phyloP scores from a whole-genome alignment of 2,888 invertebrate species.

The Drosophila multiciliata region DNA sequence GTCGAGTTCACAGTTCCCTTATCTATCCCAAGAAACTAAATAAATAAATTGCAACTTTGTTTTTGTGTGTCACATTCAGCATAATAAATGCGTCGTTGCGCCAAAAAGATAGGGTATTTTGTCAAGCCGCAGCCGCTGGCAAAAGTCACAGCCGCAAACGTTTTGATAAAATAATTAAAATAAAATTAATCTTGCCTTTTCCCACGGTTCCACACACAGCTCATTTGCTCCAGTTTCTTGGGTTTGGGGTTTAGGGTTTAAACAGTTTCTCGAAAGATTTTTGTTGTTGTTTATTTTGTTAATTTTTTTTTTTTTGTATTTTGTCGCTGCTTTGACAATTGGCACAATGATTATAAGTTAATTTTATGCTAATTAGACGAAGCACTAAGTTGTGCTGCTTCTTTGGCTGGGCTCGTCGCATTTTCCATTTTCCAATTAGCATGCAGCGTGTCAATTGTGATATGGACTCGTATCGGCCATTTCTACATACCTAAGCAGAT shows the following conservation, averaged over 20 bases:
- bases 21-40: background rate
- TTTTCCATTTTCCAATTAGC: slow-evolving; percentile 68
- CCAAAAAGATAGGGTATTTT: slow-evolving; percentile 32
- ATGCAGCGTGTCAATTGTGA: slow-evolving; percentile 53
- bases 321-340: slow-evolving; percentile 53
- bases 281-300: slow-evolving; percentile 4
- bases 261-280: slow-evolving; percentile 41
- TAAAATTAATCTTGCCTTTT: slow-evolving; percentile 74
- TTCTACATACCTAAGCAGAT: slow-evolving; percentile 28
- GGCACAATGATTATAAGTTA: slow-evolving; percentile 74
- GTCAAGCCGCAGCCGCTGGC: slow-evolving; percentile 43
- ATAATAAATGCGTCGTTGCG: background rate
- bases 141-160: slow-evolving; percentile 69
- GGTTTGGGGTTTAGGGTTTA: slow-evolving; percentile 30
- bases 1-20: background rate
- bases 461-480: slow-evolving; percentile 33
- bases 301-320: background rate
- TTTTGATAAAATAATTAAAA: slow-evolving; percentile 80
- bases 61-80: background rate
- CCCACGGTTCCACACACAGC: slow-evolving; percentile 66
- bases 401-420: background rate
- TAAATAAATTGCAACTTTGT: background rate
- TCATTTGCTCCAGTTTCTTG: slow-evolving; percentile 62
- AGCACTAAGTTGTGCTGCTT: slow-evolving; percentile 27
- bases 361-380: slow-evolving; percentile 71